Evolutionary conservation across 1,140 invertebrate genomes (phyloP).

Genomic region (Tribolium madens): DNA sequence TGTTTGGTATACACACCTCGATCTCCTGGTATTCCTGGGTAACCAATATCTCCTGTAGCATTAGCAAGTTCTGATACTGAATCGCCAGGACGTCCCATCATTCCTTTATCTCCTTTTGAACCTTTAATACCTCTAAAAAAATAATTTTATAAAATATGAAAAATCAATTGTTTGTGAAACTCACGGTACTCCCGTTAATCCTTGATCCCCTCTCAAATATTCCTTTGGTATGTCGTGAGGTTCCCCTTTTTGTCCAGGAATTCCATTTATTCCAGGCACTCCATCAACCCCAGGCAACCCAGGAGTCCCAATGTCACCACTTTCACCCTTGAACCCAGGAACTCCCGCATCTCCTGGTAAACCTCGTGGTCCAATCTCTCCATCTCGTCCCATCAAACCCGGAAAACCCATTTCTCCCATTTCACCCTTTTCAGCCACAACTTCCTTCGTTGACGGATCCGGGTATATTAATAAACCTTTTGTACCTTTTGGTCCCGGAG

Average conservation of each 20-base stretch:
- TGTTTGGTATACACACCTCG: constrained; percentile 13
- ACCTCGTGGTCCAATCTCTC: constrained; percentile 67
- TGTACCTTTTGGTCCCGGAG: constrained; percentile 60
- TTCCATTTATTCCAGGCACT: constrained; percentile 68
- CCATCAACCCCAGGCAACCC: constrained; percentile 69
- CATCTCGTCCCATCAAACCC: constrained; percentile 66
- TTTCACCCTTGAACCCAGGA: constrained; percentile 66
- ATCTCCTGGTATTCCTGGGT: constrained; percentile 16
- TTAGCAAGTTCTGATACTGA: constrained; percentile 47
- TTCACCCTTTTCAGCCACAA: constrained; percentile 2
- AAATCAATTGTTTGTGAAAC: background rate
- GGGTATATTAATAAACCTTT: constrained; percentile 57
- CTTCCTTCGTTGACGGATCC: background rate
- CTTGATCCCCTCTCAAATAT: constrained; percentile 66
- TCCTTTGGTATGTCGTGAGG: constrained; percentile 66
- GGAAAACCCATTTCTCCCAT: constrained; percentile 54
- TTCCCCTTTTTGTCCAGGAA: constrained; percentile 70
- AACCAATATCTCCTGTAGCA: constrained; percentile 56
- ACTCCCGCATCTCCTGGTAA: constrained; percentile 66
- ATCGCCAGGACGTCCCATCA: constrained; percentile 57
- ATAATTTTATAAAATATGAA: constrained; percentile 10
- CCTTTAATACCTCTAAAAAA: constrained; percentile 59
- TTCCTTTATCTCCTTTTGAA: constrained; percentile 64
- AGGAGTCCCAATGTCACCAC: constrained; percentile 68
- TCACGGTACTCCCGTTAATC: constrained; percentile 52